Evolutionary conservation across 2,888 invertebrate genomes (phyloP), one percentile per base, ranked within the genome.

Genomic region (Pyrochroa serraticornis): DNA sequence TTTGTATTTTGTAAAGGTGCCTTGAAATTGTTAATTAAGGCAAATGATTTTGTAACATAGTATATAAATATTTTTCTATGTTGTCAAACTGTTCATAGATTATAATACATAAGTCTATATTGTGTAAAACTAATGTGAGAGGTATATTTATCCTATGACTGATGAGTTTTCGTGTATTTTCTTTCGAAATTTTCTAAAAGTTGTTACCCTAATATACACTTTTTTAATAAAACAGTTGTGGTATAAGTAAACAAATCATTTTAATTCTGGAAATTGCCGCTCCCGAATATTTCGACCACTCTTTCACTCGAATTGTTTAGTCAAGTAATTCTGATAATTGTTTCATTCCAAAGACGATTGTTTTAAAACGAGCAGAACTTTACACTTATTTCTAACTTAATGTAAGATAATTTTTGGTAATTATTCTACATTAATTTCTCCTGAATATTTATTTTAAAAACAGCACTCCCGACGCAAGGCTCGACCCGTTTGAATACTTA

Each of bases 11-110:
- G 79, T 80, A 77, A 79, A 77, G 80, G 81, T 81, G 81, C 81
- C 81, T 81, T 81, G 79, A 74, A 77, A 77, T 75, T 71, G 75
- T 75, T 85, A 84, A 84, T 83, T 86, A 86, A 85, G 85, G 81
- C 80, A 78, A 83, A 82, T 85, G 84, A 85, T 86, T 87, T 87
- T 87, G 85, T 86, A 86, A 85, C 82, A 85, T 83, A 81, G 78
- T 79, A 79, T 79, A 79, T 85, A 85, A 85, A 85, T 85, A 86
- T 87, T 87, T 87, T 85, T 86, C 84, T 86, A 86, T 86, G 86
- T 86, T 86, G 78, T 79, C 79, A 77, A 78, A 75, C 76, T 79
- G 78, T 79, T 79, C 77, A 78, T 78, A 79, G 75, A 72, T 67
- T 66, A 68, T 67, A 61, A 47, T 22, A 60, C 41, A 61, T 70